phyloP scores from a whole-genome alignment of 1,140 invertebrate genomes.

The Conus betulinus region DNA sequence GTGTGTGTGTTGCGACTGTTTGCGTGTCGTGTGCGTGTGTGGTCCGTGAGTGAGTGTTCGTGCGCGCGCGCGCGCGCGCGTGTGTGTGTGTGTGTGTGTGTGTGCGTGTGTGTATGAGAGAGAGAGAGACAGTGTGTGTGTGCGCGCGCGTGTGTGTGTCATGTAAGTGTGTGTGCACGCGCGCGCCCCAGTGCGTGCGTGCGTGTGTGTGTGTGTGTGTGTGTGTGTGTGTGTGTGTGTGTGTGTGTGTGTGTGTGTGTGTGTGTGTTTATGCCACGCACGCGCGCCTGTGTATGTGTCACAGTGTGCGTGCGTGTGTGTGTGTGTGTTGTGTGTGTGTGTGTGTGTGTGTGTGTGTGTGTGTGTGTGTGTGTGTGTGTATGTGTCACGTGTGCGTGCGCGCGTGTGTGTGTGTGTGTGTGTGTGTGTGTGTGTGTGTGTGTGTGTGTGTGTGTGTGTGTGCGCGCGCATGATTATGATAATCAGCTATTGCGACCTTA shows the following conservation, averaged over 20 bases:
- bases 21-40: too few relatives aligned
- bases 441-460: conserved; percentile 3
- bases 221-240: neutral
- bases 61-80: too few relatives aligned
- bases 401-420: neutral
- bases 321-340: neutral
- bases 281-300: neutral
- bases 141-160: too few relatives aligned
- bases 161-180: neutral
- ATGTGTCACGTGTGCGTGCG: neutral
- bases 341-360: too few relatives aligned
- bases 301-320: neutral
- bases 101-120: too few relatives aligned
- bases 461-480: too few relatives aligned
- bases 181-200: neutral
- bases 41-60: too few relatives aligned
- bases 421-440: conserved; percentile 9
- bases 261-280: neutral
- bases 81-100: too few relatives aligned
- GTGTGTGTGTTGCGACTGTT: too few relatives aligned
- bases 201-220: neutral
- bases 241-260: neutral
- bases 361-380: neutral
- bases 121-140: too few relatives aligned
- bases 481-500: too few relatives aligned